Percentiles rank a stretch among this genome's conserved stretches.
Conservation (phyloP, 2,113 vertebrate species). For the Gnathonemus echidnorhynchus region DNA sequence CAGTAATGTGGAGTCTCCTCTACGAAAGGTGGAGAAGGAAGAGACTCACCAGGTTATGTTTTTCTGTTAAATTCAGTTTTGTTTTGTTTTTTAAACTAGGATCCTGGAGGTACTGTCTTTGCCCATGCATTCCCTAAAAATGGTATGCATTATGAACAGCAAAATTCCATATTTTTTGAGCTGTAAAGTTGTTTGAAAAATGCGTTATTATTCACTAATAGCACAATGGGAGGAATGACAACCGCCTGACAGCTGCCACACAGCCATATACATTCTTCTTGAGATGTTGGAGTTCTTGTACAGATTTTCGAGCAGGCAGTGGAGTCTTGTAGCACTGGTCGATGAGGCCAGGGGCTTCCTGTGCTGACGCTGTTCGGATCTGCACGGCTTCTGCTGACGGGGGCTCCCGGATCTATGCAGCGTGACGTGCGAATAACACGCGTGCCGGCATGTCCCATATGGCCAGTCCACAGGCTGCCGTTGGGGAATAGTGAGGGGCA, state of each 20-base stretch:
- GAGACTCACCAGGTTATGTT: background rate
- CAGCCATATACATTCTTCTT: background rate
- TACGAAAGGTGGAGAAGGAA: background rate
- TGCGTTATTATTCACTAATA: background rate
- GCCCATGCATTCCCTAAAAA: background rate
- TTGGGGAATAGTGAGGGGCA: background rate
- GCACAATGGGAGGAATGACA: background rate
- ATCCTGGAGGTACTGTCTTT: background rate
- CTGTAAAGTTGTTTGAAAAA: background rate
- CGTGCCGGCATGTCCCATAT: background rate
- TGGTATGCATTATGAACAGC: background rate
- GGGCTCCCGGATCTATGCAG: background rate
- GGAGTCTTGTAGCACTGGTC: background rate
- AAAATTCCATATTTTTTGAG: background rate
- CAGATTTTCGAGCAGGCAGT: background rate
- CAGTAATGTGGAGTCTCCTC: background rate
- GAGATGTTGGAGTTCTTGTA: background rate
- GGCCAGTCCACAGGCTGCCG: background rate
- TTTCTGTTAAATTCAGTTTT: background rate
- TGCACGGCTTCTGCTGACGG: background rate
- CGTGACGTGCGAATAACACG: background rate
- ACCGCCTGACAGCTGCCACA: background rate
- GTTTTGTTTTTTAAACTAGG: background rate
- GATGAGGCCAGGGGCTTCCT: background rate
- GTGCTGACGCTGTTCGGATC: background rate